These are phyloP conservation scores for Chaetorhynchus papuensis DNA, from an alignment of 2,113 vertebrate species.

Conservation along the genomic window DNA sequence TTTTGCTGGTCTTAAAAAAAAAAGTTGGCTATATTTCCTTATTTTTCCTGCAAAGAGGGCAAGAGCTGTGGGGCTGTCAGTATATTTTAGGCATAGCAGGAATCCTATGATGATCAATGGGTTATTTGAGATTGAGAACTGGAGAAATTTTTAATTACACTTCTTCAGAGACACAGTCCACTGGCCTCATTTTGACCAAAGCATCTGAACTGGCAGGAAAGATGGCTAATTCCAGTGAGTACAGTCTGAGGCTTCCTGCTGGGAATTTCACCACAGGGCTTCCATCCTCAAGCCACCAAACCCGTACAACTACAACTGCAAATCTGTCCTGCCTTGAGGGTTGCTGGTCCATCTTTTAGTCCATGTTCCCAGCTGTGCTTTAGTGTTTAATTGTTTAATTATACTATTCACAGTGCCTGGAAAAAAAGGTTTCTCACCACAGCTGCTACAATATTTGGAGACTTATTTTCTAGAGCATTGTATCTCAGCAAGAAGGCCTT, in stretches of 20 bases:
- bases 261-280: not conserved
- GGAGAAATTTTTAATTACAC: not conserved
- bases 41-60: not conserved
- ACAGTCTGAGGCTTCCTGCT: not conserved
- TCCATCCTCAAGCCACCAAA: not conserved
- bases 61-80: not conserved
- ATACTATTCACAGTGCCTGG: not conserved
- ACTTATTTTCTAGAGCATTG: not conserved
- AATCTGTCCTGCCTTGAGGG: not conserved
- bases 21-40: not conserved
- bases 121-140: not conserved
- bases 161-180: not conserved
- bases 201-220: not conserved
- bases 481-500: not conserved
- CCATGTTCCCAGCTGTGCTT: not conserved
- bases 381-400: not conserved
- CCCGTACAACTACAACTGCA: not conserved
- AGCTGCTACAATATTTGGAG: not conserved
- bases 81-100: not conserved
- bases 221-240: not conserved
- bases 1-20: not conserved
- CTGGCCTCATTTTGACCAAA: not conserved
- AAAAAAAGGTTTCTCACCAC: not conserved
- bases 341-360: not conserved
- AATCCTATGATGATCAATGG: not conserved